Evolutionary conservation across 2,797 vertebrate genomes (phyloP), one percentile per base, ranked within the genome.

Genomic region (Epinephelus coioides): DNA sequence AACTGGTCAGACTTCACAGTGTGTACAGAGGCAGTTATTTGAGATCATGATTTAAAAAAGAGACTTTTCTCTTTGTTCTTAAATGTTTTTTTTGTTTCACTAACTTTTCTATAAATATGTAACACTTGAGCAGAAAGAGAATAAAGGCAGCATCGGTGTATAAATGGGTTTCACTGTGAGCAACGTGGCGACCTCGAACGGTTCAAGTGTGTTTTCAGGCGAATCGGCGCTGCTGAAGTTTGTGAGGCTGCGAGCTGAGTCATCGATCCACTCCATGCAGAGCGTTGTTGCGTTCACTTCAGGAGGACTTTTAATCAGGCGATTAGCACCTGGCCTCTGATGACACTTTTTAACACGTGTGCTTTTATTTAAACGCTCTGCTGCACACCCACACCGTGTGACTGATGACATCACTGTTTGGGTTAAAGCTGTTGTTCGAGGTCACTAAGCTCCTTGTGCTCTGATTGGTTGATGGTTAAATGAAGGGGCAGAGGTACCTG

Each of bases 301-400:
- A 43, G 57, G 64, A 56, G 30, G 49, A 61, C 80, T 73, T 79
- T 67, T 43, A 77, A 75, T 87, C 76, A 85, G 68, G 69, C 43
- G 8, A 83, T 83, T 81, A 74, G 13, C 64, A 61, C 47, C 44
- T 46, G 27, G 38, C 53, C 51, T 65, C 27, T 78, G 69, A 79
- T 64, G 72, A 60, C 15, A 67, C 49, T 14, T 47, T 8, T 64
- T 23, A 43, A 43, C 21, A 68, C 62, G 15, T 19, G 38, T 46
- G 12, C 53, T 73, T 43, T 66, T 2, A 51, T 53, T 59, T 56
- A 69, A 78, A 68, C 11, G 0, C 2, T 25, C 4, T n/a, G 23
- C 38, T 23, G 23, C 38, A 10, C 55, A 56, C 54, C 50, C 49
- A 67, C 11, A 60, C 15, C 21, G 47, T 56, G 46, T 10, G 43